These are phyloP conservation scores for Dipus sagitta DNA, from an alignment of 2,797 vertebrate species.

Conservation along the genomic window DNA sequence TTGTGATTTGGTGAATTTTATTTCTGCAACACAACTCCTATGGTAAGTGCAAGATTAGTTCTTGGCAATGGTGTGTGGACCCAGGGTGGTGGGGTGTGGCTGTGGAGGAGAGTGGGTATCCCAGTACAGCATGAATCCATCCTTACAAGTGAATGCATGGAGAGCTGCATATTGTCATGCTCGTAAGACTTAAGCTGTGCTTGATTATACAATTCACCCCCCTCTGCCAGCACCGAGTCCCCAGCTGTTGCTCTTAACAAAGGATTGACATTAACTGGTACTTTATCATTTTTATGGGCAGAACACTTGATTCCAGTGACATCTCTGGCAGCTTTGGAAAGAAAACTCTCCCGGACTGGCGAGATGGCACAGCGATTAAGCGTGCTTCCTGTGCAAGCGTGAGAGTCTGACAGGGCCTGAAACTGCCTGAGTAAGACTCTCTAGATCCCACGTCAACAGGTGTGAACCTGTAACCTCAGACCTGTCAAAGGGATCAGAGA, in stretches of 20 bases:
- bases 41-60: background rate
- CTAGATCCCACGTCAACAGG: too few species aligned
- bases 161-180: background rate
- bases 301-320: constrained; percentile 63
- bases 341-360: background rate
- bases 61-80: background rate
- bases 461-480: too few species aligned
- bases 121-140: background rate
- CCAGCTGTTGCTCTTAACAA: constrained; percentile 74
- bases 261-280: constrained; percentile 67
- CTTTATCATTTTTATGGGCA: constrained; percentile 70
- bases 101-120: background rate
- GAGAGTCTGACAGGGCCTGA: too few species aligned
- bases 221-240: constrained; percentile 47
- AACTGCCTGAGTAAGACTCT: too few species aligned
- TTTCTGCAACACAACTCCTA: background rate
- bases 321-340: constrained; percentile 59
- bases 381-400: too few species aligned
- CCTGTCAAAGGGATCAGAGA: too few species aligned
- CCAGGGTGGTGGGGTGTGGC: accelerated
- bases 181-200: constrained; percentile 35
- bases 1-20: constrained; percentile 20
- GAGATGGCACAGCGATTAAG: too few species aligned
- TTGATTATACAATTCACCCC: constrained; percentile 61
- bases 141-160: background rate